These are phyloP conservation scores for Daphoenositta chrysoptera DNA, from an alignment of 2,113 vertebrate species.

Conservation along the genomic window DNA sequence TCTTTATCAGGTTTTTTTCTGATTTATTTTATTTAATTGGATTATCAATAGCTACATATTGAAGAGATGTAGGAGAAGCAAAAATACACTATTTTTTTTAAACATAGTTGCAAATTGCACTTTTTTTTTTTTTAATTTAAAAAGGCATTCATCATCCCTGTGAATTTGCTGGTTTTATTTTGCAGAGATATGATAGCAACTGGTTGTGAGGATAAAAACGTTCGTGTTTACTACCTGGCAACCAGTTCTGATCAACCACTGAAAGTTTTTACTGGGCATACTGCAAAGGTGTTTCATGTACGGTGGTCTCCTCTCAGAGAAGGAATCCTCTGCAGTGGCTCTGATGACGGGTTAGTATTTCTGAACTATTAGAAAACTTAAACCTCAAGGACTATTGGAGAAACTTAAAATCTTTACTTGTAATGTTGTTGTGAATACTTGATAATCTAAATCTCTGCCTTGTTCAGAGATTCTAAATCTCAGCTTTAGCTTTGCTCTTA, in stretches of 20 bases:
- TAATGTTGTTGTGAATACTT: not conserved
- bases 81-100: not conserved
- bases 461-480: no score
- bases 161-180: not conserved
- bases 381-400: not conserved
- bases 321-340: constrained; percentile 96
- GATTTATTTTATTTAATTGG: not conserved
- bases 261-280: constrained; percentile 92
- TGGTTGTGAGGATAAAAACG: constrained; percentile 95
- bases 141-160: not conserved
- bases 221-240: constrained; percentile 95
- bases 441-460: not conserved
- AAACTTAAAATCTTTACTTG: not conserved
- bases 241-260: constrained; percentile 95
- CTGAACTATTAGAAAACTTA: not conserved
- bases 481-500: not conserved
- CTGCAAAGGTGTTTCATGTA: constrained; percentile 95
- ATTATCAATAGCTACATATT: not conserved
- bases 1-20: not conserved
- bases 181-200: constrained; percentile 97
- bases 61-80: not conserved
- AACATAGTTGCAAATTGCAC: not conserved
- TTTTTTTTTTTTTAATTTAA: not conserved
- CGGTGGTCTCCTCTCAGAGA: constrained; percentile 96
- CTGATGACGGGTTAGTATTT: constrained; percentile 87